Conservation (phyloP, 2,888 invertebrate species). For the Gastrophysa polygoni region DNA sequence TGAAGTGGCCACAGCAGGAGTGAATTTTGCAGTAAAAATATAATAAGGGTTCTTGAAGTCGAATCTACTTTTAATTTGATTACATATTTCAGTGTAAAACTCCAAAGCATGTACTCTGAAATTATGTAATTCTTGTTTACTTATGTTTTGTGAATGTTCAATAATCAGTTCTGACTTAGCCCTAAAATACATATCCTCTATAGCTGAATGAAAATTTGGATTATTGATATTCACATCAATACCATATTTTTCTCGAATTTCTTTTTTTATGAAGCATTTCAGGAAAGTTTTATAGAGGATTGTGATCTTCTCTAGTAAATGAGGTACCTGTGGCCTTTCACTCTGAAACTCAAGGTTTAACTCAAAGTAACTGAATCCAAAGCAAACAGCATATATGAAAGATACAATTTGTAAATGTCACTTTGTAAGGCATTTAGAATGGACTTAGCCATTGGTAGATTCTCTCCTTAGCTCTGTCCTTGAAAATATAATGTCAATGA, state of each 20-base stretch:
- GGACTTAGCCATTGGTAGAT: constrained; percentile 23
- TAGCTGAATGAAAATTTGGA: neutral
- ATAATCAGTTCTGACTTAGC: constrained; percentile 9
- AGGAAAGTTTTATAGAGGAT: constrained; percentile 3
- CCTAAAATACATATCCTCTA: constrained; percentile 13
- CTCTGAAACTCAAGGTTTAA: constrained; percentile 14
- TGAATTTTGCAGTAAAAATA: no score
- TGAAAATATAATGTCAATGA: constrained; percentile 25
- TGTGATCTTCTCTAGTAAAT: neutral
- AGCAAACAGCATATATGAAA: constrained; percentile 7
- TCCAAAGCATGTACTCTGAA: constrained; percentile 15
- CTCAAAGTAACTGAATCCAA: constrained; percentile 11
- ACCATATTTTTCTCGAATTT: neutral
- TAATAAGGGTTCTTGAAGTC: no score
- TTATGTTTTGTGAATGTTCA: constrained; percentile 1
- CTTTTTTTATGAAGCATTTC: constrained; percentile 5
- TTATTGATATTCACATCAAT: constrained; percentile 3
- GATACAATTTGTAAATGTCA: constrained; percentile 13
- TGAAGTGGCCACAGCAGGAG: no score
- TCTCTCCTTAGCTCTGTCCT: constrained; percentile 23
- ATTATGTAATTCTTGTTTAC: constrained; percentile 5
- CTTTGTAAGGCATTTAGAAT: constrained; percentile 25
- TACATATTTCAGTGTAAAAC: constrained; percentile 16
- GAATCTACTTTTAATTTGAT: no score
- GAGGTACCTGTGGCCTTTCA: constrained; percentile 2